Base-by-base conservation (phyloP, 1,140 invertebrate species). In the Vollenhovia emeryi region DNA sequence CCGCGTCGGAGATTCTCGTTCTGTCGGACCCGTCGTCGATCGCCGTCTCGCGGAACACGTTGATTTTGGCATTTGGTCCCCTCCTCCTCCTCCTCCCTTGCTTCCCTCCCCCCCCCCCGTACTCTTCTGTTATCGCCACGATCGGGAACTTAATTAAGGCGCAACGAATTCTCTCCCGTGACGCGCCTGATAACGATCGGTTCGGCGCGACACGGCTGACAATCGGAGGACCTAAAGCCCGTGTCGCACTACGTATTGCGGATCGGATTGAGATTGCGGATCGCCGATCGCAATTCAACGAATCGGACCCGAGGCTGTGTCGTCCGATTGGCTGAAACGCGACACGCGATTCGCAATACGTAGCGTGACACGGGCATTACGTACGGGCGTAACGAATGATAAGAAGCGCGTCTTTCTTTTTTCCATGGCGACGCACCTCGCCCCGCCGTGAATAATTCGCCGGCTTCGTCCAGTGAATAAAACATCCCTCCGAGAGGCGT, bases 1-100 rank as follows among this genome's bases (percentile, higher is more conserved):
- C n/a, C 18, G 57, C 27, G 33, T 64, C 13, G 48, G 30, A 87
- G 82, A 59, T 82, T 55, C 11, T 86, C 45, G 43, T 55, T 48
- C 36, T 40, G 45, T 57, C 57, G 48, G n/a, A 55, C 30, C 36
- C 40, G 11, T 73, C 55, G 73, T 85, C 60, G n/a, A 30, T 21
- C 15, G n/a, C 8, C 55, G 21, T 27, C 7, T 21, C 3, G 40
- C 15, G 15, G 18, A n/a, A 36, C 27, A 13, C n/a, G 5, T 30
- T n/a, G 60, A 36, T 36, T 18, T 9, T 30, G 18, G n/a, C n/a
- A n/a, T n/a, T n/a, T 36, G 9, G 4, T 11, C 50, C 18, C 2
- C 21, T n/a, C n/a, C n/a, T n/a, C n/a, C n/a, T n/a, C n/a, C n/a
- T n/a, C n/a, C n/a, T n/a, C n/a, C n/a, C n/a, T n/a, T n/a, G n/a